Conservation (phyloP, 2,797 vertebrate genomes). For the Ctenochaetus hawaiiensis region DNA sequence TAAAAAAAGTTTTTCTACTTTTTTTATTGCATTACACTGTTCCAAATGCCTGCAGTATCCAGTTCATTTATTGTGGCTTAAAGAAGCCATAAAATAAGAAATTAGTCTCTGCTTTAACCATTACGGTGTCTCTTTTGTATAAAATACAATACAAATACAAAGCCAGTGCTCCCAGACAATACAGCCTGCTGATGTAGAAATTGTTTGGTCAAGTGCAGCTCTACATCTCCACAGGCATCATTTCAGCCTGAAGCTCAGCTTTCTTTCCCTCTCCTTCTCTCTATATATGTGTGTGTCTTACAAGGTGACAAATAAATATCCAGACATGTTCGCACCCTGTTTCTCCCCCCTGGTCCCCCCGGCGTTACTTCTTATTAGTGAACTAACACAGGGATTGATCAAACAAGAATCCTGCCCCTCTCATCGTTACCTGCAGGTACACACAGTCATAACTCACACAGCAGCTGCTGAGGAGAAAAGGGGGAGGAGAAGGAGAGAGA, state of each 20-base stretch:
- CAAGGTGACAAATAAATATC: slow-evolving; percentile 50
- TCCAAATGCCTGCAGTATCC: background rate
- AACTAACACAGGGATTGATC: slow-evolving; percentile 50
- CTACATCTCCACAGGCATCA: background rate
- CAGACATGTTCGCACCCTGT: slow-evolving; percentile 33
- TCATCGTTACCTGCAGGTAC: slow-evolving; percentile 58
- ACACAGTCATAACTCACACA: slow-evolving; percentile 45
- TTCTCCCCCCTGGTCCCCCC: background rate
- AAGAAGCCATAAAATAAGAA: slow-evolving; percentile 12
- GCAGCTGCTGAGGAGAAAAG: slow-evolving; percentile 19
- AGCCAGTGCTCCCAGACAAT: background rate
- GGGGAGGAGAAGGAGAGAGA: background rate
- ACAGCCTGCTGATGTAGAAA: background rate
- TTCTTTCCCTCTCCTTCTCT: background rate
- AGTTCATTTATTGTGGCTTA: background rate
- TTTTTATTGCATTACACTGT: background rate
- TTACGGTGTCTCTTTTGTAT: background rate
- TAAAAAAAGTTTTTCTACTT: too few species aligned
- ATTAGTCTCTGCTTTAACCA: background rate
- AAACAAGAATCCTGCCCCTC: slow-evolving; percentile 43
- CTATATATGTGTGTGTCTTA: background rate
- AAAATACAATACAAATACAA: background rate
- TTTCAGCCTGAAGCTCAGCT: background rate
- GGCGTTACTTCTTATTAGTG: slow-evolving; percentile 39
- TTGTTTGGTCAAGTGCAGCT: background rate